Conservation (phyloP, 1,140 invertebrate genomes). For the Subanguina moxae region DNA sequence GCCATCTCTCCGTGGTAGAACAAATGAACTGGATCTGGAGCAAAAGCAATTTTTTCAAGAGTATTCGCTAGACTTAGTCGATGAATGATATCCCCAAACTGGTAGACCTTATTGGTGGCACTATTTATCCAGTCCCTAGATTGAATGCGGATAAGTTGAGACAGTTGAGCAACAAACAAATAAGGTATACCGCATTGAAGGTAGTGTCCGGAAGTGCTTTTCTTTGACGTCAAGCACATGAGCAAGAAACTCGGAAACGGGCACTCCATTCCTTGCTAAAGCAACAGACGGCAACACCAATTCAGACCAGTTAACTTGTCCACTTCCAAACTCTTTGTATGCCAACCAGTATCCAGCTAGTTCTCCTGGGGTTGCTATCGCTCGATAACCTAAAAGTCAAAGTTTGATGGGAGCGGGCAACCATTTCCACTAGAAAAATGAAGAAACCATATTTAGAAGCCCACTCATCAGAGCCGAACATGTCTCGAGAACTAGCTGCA, state of each 20-base stretch:
- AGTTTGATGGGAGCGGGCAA: not conserved
- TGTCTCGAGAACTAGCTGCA: conserved; percentile 65
- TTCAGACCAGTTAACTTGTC: conserved; percentile 72
- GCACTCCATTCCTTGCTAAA: conserved; percentile 67
- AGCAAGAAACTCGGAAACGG: conserved; percentile 52
- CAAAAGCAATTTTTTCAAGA: conserved; percentile 59
- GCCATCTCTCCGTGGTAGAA: conserved; percentile 61
- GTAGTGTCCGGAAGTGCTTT: conserved; percentile 50
- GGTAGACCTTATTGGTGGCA: conserved; percentile 59
- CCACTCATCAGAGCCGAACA: conserved; percentile 68
- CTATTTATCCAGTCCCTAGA: conserved; percentile 61
- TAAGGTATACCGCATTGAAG: conserved; percentile 48
- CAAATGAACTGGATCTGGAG: conserved; percentile 57
- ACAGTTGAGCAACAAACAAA: not conserved
- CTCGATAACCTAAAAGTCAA: conserved; percentile 66
- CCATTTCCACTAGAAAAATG: not conserved
- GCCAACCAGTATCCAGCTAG: conserved; percentile 79
- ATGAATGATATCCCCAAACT: conserved; percentile 62
- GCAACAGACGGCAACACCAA: conserved; percentile 66
- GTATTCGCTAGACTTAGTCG: conserved; percentile 60
- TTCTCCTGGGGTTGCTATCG: conserved; percentile 84
- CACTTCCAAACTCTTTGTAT: conserved; percentile 72
- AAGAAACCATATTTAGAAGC: conserved; percentile 60
- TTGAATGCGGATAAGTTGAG: not conserved
- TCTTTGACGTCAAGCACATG: conserved; percentile 57